phyloP scores from a whole-genome alignment of 2,888 invertebrate species.

The Ecliptopera silaceata region DNA sequence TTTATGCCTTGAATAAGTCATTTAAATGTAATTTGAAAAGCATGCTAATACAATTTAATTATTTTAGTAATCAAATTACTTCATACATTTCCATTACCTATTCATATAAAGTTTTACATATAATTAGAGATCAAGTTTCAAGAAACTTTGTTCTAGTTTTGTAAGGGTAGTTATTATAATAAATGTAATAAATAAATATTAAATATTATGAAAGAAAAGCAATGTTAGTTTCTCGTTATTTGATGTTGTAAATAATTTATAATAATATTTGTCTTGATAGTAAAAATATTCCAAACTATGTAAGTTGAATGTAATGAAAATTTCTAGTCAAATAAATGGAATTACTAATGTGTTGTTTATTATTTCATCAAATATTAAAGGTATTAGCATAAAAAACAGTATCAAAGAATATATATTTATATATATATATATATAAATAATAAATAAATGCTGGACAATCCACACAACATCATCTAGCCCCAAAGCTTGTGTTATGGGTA shows the following conservation, averaged over 20 bases:
- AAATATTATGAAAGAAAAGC: constrained; percentile 30
- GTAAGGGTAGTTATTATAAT: background rate
- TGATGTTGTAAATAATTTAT: constrained; percentile 33
- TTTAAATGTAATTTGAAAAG: background rate
- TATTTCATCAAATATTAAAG: too few relatives aligned
- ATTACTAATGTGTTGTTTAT: constrained; percentile 8
- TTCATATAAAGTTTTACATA: background rate
- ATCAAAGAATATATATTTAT: too few relatives aligned
- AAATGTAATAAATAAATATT: constrained; percentile 4
- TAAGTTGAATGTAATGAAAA: constrained; percentile 33
- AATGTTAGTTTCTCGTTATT: constrained; percentile 36
- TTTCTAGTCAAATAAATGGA: constrained; percentile 53
- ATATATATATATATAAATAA: too few relatives aligned
- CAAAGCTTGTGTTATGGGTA: too few relatives aligned
- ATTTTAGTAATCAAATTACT: too few relatives aligned
- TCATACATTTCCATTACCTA: too few relatives aligned
- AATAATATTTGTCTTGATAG: constrained; percentile 17
- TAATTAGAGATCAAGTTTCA: too few relatives aligned
- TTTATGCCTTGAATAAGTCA: background rate
- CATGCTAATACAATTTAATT: background rate
- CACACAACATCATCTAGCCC: too few relatives aligned
- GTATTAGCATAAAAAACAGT: too few relatives aligned
- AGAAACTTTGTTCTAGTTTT: too few relatives aligned
- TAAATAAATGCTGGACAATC: too few relatives aligned
- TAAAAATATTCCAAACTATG: constrained; percentile 19